Evolutionary conservation across 2,113 vertebrate genomes (phyloP).

Genomic region (Anoura caudifer): DNA sequence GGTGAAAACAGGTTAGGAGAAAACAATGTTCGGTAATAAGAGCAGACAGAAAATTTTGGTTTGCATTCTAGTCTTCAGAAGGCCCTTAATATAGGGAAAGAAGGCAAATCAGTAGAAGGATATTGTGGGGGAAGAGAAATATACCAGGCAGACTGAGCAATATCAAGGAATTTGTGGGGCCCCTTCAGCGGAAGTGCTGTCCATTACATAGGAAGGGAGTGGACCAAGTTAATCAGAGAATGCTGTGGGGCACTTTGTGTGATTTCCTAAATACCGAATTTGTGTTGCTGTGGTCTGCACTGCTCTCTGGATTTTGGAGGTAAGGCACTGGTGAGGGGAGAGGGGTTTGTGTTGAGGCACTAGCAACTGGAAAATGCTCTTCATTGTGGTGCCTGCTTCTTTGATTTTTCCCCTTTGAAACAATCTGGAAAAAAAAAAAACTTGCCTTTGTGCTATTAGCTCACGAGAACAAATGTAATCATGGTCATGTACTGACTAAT

Average conservation of each 20-base stretch:
- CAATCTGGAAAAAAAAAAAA: background rate
- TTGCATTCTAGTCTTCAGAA: constrained; percentile 14
- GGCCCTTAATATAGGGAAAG: background rate
- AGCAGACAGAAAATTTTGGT: background rate
- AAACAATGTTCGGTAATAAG: background rate
- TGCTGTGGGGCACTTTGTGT: constrained; percentile 7
- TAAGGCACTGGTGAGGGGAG: background rate
- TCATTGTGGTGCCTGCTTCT: constrained; percentile 13
- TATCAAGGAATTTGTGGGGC: background rate
- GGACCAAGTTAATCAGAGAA: background rate
- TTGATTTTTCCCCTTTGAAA: constrained; percentile 34
- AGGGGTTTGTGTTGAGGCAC: background rate
- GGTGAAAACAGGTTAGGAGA: background rate
- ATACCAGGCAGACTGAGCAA: background rate
- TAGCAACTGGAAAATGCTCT: background rate
- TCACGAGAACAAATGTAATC: constrained; percentile 41
- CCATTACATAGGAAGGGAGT: background rate
- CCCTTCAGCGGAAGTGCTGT: background rate
- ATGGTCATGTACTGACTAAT: background rate
- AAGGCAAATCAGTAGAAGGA: background rate
- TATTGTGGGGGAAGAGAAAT: background rate
- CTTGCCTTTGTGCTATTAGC: background rate
- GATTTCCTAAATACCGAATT: background rate
- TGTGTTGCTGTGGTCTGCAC: constrained; percentile 38
- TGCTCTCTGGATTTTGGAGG: constrained; percentile 11